phyloP scores from a whole-genome alignment of 2,888 invertebrate genomes.

The Atherix ibis region DNA sequence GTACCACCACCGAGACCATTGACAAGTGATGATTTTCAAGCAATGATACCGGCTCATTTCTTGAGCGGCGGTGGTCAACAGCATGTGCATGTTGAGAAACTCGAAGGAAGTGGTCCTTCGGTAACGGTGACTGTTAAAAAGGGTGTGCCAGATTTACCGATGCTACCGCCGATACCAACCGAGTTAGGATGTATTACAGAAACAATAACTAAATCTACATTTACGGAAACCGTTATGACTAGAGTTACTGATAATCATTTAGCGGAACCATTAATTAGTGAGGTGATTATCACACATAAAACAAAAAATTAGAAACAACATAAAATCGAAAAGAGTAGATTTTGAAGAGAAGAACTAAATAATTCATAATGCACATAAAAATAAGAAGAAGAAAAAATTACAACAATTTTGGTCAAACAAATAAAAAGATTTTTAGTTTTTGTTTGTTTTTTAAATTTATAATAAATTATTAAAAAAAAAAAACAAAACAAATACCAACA shows the following conservation, averaged over 20 bases:
- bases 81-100: slow-evolving; percentile 31
- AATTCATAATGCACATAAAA: too few relatives aligned
- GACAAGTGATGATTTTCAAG: slow-evolving; percentile 88
- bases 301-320: not conserved
- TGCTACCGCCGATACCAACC: slow-evolving; percentile 69
- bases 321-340: slow-evolving; percentile 2
- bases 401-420: not conserved
- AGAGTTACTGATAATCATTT: slow-evolving; percentile 85
- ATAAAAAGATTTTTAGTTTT: not conserved
- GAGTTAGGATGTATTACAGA: slow-evolving; percentile 79
- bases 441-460: too few relatives aligned
- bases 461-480: too few relatives aligned
- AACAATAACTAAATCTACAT: slow-evolving; percentile 89
- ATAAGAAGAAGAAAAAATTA: slow-evolving; percentile 4
- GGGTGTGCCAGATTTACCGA: slow-evolving; percentile 47
- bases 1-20: slow-evolving; percentile 52
- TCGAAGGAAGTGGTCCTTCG: slow-evolving; percentile 33
- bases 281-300: slow-evolving; percentile 45
- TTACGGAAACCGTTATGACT: slow-evolving; percentile 89
- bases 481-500: too few relatives aligned
- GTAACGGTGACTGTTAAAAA: slow-evolving; percentile 80
- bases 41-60: slow-evolving; percentile 87
- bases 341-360: too few relatives aligned
- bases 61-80: slow-evolving; percentile 67
- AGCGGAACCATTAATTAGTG: slow-evolving; percentile 69